Base-by-base conservation (phyloP, 2,888 invertebrate genomes). In the Watsonalla binaria region DNA sequence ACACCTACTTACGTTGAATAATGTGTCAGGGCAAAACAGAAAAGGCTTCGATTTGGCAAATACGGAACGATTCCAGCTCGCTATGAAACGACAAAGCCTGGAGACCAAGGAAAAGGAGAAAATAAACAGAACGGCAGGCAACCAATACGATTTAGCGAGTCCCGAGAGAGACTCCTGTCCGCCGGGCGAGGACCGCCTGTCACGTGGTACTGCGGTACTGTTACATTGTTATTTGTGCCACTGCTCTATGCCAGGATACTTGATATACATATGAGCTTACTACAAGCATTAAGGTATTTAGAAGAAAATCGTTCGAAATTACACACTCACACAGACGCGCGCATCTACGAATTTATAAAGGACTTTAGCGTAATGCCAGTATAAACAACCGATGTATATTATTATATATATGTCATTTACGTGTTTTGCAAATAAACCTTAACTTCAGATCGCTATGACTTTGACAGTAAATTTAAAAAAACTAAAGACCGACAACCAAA, bases 61-160 rank as follows among this genome's bases (percentile, higher is more conserved):
- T 13, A 11, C 8, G 42, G 37, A 15, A 49, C 37, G 37, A 39
- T 15, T 35, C 7, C 13, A 15, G 37, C 35, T 6, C 11, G 15
- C 47, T 45, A 42, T 51, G 33, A 50, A 58, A 54, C 39, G 47
- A 47, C 48, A 52, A 51, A 52, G 58, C 58, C 55, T 54, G 53
- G 60, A 56, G 61, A 63, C 34, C 35, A 62, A 65, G 66, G 62
- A 77, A 77, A 74, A 67, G 72, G 73, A 75, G 61, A 66, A 77
- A 76, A 76, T 72, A 78, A 81, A 83, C 73, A 76, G 74, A 79
- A 72, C 67, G 70, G 68, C 68, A 76, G 74, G 79, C 77, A 82
- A 82, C 80, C 82, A 80, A 84, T 82, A 81, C 82, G 83, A 83
- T 85, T 83, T 82, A 82, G 80, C 76, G 66, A 64, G 73, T 80